These are phyloP conservation scores for Xiphorhynchus erythropygius DNA, from an alignment of 2,797 vertebrate genomes.

Conservation along the genomic window DNA sequence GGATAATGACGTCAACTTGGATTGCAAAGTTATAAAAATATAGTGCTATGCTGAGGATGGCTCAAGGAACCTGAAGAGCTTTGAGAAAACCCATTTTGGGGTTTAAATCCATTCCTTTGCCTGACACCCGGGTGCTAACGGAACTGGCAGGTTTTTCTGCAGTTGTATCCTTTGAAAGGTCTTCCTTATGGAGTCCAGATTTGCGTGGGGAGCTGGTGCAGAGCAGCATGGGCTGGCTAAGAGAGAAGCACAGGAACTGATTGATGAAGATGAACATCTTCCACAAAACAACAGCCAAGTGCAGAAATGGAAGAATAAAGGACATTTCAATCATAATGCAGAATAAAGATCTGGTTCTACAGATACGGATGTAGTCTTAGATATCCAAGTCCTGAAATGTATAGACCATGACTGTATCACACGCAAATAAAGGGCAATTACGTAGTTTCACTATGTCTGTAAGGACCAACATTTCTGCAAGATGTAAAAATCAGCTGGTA, in stretches of 20 bases:
- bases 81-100: not conserved
- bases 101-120: not conserved
- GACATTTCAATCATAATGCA: not conserved
- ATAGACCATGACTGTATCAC: not conserved
- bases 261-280: not conserved
- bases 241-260: not conserved
- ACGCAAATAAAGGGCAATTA: not conserved
- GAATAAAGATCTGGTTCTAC: not conserved
- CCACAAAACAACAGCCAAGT: not conserved
- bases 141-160: not conserved
- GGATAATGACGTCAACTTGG: not conserved
- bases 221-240: not conserved
- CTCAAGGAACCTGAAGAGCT: not conserved
- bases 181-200: not conserved
- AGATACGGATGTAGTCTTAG: not conserved
- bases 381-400: not conserved
- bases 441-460: not conserved
- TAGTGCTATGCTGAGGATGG: not conserved
- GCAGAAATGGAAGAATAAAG: not conserved
- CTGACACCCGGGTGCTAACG: accelerated
- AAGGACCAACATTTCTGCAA: not conserved
- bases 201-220: not conserved
- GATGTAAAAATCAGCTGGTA: not conserved
- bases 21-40: not conserved
- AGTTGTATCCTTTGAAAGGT: not conserved